Base-by-base conservation (phyloP, 1,140 invertebrate species). In the Conus betulinus region DNA sequence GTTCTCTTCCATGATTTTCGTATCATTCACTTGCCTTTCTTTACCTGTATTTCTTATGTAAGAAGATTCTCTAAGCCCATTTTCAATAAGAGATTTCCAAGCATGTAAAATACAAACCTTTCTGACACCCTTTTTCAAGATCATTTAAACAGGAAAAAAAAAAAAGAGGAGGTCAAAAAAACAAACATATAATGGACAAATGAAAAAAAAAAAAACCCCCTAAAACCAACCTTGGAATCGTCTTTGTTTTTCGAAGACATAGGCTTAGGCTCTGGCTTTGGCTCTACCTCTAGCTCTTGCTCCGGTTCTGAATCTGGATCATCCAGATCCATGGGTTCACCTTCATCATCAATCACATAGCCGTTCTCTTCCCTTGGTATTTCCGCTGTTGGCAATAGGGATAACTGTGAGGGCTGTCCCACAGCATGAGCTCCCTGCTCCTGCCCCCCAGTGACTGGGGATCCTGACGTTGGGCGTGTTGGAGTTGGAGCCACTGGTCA, bases 391-490 rank as follows among this genome's bases (percentile, higher is more conserved):
- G 39, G 3, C 39, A 39, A 3, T 39, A 39, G 39, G 39, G 39
- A 39, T 39, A 39, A 39, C 13, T 23, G 63, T 23, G 63, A 51
- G 39, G 51, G 7, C 79, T 85, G 57, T 15, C 23, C 39, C 15
- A 39, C 39, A 39, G 52, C 63, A 27, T 74, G 63, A n/a, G 27
- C 63, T 52, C 63, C 71, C n/a, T 17, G 53, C 84, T 57, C 60
- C 55, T 84, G 83, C 27, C 15, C 10, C 15, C 17, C 67, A 23
- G 95, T 99, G 99, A 95, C 98, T 98, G 95, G 99, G 96, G 95
- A 98, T 98, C 98, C 99, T 94, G 3, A 96, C 96, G 91, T 92
- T 15, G 93, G 93, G 91, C 93, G 20, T 71, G 27, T 52, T 53
- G 53, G 83, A 17, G 27, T 63, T 67, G 51, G 71, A 76, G n/a